Conservation (phyloP, 1,140 invertebrate species). For the Palaemon carinicauda region DNA sequence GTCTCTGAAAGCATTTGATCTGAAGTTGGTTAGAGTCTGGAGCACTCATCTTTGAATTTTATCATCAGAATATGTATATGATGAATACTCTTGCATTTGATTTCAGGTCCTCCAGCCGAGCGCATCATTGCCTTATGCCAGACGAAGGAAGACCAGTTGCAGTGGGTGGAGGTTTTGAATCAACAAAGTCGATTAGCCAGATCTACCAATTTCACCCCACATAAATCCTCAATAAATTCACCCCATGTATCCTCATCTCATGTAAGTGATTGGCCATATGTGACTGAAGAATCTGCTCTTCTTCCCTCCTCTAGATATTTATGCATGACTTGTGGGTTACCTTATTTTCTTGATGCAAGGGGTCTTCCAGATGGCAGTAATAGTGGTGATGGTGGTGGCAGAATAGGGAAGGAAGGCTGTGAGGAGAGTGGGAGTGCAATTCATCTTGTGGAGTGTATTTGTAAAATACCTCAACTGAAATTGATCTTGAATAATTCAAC, state of each 20-base stretch:
- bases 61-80: neutral
- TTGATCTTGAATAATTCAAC: neutral
- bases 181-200: constrained; percentile 68
- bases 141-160: constrained; percentile 80
- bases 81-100: constrained; percentile 39
- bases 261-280: constrained; percentile 40
- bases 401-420: neutral
- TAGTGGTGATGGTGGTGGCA: constrained; percentile 2
- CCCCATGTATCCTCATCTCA: constrained; percentile 49
- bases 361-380: neutral
- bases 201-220: constrained; percentile 64
- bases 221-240: constrained; percentile 58
- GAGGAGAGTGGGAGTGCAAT: neutral
- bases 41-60: too few relatives aligned
- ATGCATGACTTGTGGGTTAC: constrained; percentile 48
- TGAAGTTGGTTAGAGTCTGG: too few relatives aligned
- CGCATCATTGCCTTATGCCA: constrained; percentile 86
- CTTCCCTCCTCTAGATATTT: neutral
- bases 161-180: constrained; percentile 83
- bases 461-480: neutral
- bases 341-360: neutral
- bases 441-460: neutral
- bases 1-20: too few relatives aligned
- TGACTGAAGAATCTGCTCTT: neutral
- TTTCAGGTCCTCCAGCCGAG: constrained; percentile 85